Evolutionary conservation across 2,888 invertebrate genomes (phyloP).

Genomic region (Epirrhoe tristata): DNA sequence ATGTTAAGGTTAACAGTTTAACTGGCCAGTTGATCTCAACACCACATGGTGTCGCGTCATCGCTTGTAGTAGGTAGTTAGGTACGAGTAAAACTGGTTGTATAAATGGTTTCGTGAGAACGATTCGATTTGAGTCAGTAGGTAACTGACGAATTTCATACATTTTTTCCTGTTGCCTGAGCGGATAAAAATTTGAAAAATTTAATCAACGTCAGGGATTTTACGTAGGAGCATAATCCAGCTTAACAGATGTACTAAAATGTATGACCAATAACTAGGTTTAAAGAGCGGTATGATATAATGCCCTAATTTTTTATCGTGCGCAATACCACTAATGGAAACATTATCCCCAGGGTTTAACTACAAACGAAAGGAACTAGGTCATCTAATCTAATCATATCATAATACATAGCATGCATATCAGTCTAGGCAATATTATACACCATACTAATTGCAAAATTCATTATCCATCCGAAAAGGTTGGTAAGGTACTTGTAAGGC

Average conservation of each 20-base stretch:
- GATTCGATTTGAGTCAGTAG: constrained; percentile 21
- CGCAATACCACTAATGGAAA: constrained; percentile 36
- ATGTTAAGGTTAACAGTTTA: constrained; percentile 36
- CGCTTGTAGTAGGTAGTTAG: no score
- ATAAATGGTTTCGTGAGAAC: constrained; percentile 40
- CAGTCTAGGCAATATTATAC: neutral
- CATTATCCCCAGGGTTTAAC: constrained; percentile 31
- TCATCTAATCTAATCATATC: constrained; percentile 27
- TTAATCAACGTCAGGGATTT: neutral
- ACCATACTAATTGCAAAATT: neutral
- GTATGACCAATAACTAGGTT: constrained; percentile 5
- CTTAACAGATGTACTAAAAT: neutral
- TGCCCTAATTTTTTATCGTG: constrained; percentile 24
- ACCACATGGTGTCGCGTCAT: constrained; percentile 40
- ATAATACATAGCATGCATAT: neutral
- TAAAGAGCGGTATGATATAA: constrained; percentile 12
- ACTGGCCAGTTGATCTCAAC: constrained; percentile 26
- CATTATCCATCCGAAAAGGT: no score
- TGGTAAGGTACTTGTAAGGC: constrained; percentile 12
- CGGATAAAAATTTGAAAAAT: neutral
- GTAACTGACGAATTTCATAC: constrained; percentile 26
- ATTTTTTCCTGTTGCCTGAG: constrained; percentile 16
- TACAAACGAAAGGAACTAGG: constrained; percentile 34
- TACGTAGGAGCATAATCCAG: no score
- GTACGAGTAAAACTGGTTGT: constrained; percentile 37